Evolutionary conservation across 2,113 vertebrate genomes (phyloP).

Genomic region (Labeo catla): DNA sequence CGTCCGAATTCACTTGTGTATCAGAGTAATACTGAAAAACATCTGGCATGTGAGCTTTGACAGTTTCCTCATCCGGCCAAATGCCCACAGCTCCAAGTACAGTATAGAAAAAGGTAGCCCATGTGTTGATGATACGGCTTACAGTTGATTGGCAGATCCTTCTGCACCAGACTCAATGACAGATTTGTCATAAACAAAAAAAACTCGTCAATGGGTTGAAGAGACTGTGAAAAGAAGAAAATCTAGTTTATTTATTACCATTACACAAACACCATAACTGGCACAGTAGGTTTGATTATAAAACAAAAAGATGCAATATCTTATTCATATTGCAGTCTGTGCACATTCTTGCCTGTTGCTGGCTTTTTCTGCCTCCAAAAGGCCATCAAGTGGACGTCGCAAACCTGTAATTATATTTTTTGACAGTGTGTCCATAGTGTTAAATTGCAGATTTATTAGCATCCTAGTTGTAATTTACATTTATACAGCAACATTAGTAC

Average conservation of each 20-base stretch:
- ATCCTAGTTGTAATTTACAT: neutral
- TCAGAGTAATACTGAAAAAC: conserved; percentile 21
- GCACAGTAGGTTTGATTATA: neutral
- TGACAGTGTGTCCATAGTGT: neutral
- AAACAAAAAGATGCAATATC: neutral
- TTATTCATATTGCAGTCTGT: neutral
- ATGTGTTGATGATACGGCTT: conserved; percentile 26
- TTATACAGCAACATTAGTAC: neutral
- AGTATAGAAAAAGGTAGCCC: conserved; percentile 20
- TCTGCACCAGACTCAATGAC: conserved; percentile 21
- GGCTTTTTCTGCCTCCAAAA: conserved; percentile 19
- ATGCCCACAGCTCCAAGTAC: conserved; percentile 11
- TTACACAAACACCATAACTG: conserved; percentile 5
- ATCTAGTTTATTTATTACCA: neutral
- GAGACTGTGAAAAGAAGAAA: conserved; percentile 10
- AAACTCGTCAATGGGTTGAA: conserved; percentile 30
- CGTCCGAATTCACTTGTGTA: conserved; percentile 9
- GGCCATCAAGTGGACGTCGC: conserved; percentile 22
- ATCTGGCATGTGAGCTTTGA: conserved; percentile 21
- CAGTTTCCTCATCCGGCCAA: conserved; percentile 16
- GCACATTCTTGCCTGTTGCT: conserved; percentile 12
- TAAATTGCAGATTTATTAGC: neutral
- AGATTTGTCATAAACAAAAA: conserved; percentile 26
- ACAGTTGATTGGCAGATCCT: conserved; percentile 22
- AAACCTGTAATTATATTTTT: neutral